Percentiles rank a stretch among this genome's conserved stretches.
Conservation (phyloP, 2,888 invertebrate genomes). For the Mystacides longicornis region DNA sequence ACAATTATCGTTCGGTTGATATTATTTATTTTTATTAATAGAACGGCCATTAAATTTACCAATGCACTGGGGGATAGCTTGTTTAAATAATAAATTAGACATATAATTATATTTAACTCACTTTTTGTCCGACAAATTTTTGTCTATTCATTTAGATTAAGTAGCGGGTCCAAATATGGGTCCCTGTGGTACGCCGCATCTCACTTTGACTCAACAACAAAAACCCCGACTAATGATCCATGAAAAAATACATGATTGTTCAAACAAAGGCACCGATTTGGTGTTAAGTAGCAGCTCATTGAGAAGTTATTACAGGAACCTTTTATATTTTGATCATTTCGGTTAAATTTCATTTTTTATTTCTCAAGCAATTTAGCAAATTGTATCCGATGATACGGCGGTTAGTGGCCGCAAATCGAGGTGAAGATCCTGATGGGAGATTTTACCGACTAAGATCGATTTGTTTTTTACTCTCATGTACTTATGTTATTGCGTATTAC, state of each 20-base stretch:
- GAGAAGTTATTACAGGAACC: too few relatives aligned
- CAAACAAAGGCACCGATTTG: background rate
- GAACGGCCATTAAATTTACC: background rate
- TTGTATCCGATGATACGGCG: too few relatives aligned
- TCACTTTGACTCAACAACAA: slow-evolving; percentile 1
- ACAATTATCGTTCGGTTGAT: too few relatives aligned
- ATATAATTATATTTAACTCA: slow-evolving; percentile 2
- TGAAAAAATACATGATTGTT: slow-evolving; percentile 1
- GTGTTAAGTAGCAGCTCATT: background rate
- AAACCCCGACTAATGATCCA: slow-evolving; percentile 1
- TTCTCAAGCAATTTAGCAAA: too few relatives aligned
- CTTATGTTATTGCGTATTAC: too few relatives aligned
- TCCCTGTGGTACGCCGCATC: slow-evolving; percentile 2
- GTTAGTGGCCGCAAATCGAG: too few relatives aligned
- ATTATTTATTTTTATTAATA: background rate
- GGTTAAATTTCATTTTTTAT: too few relatives aligned
- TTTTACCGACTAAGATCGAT: too few relatives aligned
- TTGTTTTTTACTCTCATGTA: too few relatives aligned
- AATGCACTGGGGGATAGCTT: background rate
- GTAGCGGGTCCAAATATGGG: background rate
- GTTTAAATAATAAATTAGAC: slow-evolving; percentile 1
- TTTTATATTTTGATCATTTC: too few relatives aligned
- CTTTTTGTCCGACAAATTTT: background rate
- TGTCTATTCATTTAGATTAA: background rate
- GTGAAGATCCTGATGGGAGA: too few relatives aligned